Base-by-base conservation (phyloP, 1,140 invertebrate species). In the Caenorhabditis briggsae region DNA sequence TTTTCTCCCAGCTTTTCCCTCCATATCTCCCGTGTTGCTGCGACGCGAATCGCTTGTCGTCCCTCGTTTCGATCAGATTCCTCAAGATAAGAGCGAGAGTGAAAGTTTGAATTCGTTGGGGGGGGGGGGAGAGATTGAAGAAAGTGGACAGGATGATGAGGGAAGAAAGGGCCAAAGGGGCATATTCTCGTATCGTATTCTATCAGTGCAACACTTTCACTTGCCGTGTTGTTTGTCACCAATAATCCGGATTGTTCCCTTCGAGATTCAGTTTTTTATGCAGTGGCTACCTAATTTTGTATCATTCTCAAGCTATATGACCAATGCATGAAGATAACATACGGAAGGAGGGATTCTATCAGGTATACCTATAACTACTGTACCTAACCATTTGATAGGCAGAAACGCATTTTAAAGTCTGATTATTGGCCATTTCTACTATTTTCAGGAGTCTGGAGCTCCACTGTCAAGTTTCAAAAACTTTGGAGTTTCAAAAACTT, bases 121-220 rank as follows among this genome's bases (percentile, higher is more conserved):
- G 64, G 64, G 33, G 16, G 64, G 64, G 64, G 43, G 46, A 53
- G 70, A 78, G 23, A 14, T n/a, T 9, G 70, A 53, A 43, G 70
- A 23, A 61, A 33, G n/a, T 12, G 14, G 70, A 20, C 14, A 20
- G n/a, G 64, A 33, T 33, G 33, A 33, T 33, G 33, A 33, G 33
- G 33, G 33, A 3, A 33, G 41, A 11, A 41, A 16, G 41, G 64
- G 33, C 70, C 43, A 78, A 78, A 25, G 23, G 33, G 70, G 70
- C 70, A 78, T 78, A 78, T 78, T 78, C 46, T 78, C 46, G 70
- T 50, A 78, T 78, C 70, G 70, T 2, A 50, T 78, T 53, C 70
- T 78, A 78, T 78, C 70, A 78, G 70, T 78, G 70, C 70, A 78
- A 78, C 70, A 78, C 70, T 78, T 78, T 78, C 70, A 78, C 70